Conservation (phyloP, 92 coral and sea anemone species). For the Phymanthus crucifer region DNA sequence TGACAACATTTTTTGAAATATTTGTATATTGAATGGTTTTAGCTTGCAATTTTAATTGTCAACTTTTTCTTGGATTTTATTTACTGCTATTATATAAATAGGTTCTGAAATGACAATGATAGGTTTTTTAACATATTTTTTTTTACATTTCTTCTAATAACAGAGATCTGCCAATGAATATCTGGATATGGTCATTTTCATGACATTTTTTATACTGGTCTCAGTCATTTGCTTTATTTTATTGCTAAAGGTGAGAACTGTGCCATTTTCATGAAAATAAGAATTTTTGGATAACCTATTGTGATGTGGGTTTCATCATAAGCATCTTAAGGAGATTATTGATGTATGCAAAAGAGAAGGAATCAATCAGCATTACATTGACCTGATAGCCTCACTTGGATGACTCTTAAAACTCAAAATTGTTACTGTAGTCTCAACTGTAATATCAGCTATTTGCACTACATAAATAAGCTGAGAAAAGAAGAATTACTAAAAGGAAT, state of each 20-base stretch:
- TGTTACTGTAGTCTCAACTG: too few species aligned
- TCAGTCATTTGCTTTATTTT: slow-evolving; percentile 86
- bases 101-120: neutral
- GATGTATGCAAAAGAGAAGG: too few species aligned
- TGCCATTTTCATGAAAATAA: neutral
- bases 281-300: neutral
- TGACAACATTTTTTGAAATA: too few species aligned
- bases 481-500: too few species aligned
- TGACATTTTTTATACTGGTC: slow-evolving; percentile 94
- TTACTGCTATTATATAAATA: neutral
- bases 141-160: neutral
- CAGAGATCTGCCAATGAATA: slow-evolving; percentile 95
- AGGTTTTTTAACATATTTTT: neutral
- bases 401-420: too few species aligned
- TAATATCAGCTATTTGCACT: too few species aligned
- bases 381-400: too few species aligned
- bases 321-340: too few species aligned
- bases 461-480: too few species aligned
- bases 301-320: too few species aligned
- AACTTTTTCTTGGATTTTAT: neutral
- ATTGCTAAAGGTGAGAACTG: slow-evolving; percentile 70
- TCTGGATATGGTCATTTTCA: slow-evolving; percentile 95
- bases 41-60: neutral
- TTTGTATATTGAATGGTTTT: too few species aligned
- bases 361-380: too few species aligned